These are phyloP conservation scores for Malachius bipustulatus DNA, from an alignment of 2,888 invertebrate species.

Conservation along the genomic window DNA sequence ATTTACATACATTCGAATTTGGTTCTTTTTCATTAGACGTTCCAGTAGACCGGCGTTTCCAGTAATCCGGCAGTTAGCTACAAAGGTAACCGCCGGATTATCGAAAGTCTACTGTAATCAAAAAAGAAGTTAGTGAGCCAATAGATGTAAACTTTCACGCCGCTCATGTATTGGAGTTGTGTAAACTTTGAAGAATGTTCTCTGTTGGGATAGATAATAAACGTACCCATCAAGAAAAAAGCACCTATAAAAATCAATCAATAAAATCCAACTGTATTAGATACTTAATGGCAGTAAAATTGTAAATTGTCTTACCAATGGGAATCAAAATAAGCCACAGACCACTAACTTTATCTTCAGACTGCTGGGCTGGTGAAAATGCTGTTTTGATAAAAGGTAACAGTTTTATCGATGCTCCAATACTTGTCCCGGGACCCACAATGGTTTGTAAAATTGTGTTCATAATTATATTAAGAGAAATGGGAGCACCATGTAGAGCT, in stretches of 20 bases:
- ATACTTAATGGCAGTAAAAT: too few relatives aligned
- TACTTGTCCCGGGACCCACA: slow-evolving; percentile 29
- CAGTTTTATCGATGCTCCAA: slow-evolving; percentile 31
- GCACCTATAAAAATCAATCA: slow-evolving; percentile 34
- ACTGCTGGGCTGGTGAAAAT: slow-evolving; percentile 19
- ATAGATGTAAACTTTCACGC: slow-evolving; percentile 46
- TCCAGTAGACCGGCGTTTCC: too few relatives aligned
- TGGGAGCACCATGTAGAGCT: slow-evolving; percentile 42
- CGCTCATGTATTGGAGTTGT: slow-evolving; percentile 55
- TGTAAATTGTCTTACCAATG: slow-evolving; percentile 23
- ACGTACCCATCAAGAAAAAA: slow-evolving; percentile 40
- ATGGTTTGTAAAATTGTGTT: slow-evolving; percentile 36
- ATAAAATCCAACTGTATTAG: slow-evolving; percentile 10
- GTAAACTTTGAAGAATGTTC: slow-evolving; percentile 53
- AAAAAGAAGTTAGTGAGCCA: slow-evolving; percentile 50
- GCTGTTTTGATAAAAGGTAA: slow-evolving; percentile 20
- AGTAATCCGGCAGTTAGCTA: too few relatives aligned
- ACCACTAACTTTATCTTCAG: slow-evolving; percentile 24
- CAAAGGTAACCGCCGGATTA: too few relatives aligned
- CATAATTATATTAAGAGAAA: slow-evolving; percentile 40
- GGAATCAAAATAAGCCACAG: slow-evolving; percentile 34
- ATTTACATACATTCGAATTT: too few relatives aligned
- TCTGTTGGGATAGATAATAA: slow-evolving; percentile 47
- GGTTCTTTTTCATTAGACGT: too few relatives aligned
- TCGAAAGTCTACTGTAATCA: too few relatives aligned